A percentile compares a stretch with the other conserved stretches of the same genome.
phyloP scores from a whole-genome alignment of 2,113 vertebrate species.

The Ardeotis arabs region DNA sequence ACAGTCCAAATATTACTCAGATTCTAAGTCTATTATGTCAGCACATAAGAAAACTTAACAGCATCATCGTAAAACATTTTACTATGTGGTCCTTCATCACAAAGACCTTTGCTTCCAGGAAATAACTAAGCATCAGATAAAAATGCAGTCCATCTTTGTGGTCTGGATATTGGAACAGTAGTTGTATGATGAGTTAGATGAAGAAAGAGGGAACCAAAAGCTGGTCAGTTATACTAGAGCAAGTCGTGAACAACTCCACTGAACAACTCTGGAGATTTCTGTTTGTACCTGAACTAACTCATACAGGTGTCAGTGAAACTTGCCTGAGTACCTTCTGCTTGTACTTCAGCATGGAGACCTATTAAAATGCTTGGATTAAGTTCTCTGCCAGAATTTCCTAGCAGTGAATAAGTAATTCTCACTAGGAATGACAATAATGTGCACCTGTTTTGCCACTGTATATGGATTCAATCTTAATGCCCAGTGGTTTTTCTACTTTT shows the following conservation, averaged over 20 bases:
- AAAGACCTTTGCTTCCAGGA: not conserved
- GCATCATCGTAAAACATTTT: not conserved
- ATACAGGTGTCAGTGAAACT: not conserved
- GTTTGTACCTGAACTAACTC: not conserved
- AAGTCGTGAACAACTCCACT: not conserved
- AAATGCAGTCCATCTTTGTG: not conserved
- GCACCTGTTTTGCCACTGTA: not conserved
- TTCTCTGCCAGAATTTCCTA: not conserved
- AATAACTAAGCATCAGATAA: not conserved
- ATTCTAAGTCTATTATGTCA: not conserved
- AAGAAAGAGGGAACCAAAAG: not conserved
- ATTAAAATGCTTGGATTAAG: not conserved
- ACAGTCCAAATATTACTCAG: not conserved
- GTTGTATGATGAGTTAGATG: not conserved
- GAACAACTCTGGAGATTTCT: not conserved
- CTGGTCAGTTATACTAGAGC: not conserved
- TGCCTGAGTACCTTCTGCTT: not conserved
- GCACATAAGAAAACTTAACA: not conserved
- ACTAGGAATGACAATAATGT: not conserved
- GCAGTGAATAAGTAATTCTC: not conserved
- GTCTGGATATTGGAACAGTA: not conserved
- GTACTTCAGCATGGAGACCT: not conserved
- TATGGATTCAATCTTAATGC: not conserved
- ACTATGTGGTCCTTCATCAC: not conserved
- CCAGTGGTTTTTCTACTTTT: not conserved